Evolutionary conservation across 2,113 vertebrate species (phyloP).

Genomic region (Macrotus californicus): DNA sequence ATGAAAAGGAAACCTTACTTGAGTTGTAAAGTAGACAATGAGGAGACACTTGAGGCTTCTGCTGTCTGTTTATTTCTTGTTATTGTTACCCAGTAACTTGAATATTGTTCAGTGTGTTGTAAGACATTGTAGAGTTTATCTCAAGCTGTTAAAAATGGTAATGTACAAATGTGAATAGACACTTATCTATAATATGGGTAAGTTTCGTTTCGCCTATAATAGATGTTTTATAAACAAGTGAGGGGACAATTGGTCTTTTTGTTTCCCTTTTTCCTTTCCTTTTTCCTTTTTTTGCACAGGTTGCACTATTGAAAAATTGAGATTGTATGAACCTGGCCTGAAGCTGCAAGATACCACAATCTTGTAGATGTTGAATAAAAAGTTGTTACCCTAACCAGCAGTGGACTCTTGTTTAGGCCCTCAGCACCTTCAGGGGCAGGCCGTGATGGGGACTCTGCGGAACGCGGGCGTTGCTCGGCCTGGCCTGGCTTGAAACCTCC

Average conservation of each 20-base stretch:
- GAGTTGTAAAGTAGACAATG: slow-evolving; percentile 80
- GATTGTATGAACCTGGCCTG: slow-evolving; percentile 92
- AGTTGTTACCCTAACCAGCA: slow-evolving; percentile 84
- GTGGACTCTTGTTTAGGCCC: slow-evolving; percentile 80
- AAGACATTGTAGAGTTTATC: slow-evolving; percentile 87
- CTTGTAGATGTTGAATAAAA: slow-evolving; percentile 96
- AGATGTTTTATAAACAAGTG: slow-evolving; percentile 89
- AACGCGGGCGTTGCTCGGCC: slow-evolving; percentile 48
- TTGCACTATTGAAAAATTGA: slow-evolving; percentile 96
- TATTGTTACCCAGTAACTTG: slow-evolving; percentile 85
- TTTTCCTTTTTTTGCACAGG: slow-evolving; percentile 89
- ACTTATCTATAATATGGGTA: slow-evolving; percentile 89
- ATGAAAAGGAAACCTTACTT: slow-evolving; percentile 79
- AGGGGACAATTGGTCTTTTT: slow-evolving; percentile 80
- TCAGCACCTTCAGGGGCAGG: slow-evolving; percentile 47
- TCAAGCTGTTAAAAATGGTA: slow-evolving; percentile 87
- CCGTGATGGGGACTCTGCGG: slow-evolving; percentile 20
- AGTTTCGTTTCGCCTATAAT: slow-evolving; percentile 89
- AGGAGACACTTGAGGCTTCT: slow-evolving; percentile 81
- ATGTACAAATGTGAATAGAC: slow-evolving; percentile 93
- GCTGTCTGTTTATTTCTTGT: slow-evolving; percentile 79
- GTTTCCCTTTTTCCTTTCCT: slow-evolving; percentile 75
- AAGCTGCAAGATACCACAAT: slow-evolving; percentile 86
- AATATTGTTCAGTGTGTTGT: slow-evolving; percentile 85
- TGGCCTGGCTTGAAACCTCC: neutral